Evolutionary conservation across 2,888 invertebrate species (phyloP).

Genomic region (Charanyca ferruginea): DNA sequence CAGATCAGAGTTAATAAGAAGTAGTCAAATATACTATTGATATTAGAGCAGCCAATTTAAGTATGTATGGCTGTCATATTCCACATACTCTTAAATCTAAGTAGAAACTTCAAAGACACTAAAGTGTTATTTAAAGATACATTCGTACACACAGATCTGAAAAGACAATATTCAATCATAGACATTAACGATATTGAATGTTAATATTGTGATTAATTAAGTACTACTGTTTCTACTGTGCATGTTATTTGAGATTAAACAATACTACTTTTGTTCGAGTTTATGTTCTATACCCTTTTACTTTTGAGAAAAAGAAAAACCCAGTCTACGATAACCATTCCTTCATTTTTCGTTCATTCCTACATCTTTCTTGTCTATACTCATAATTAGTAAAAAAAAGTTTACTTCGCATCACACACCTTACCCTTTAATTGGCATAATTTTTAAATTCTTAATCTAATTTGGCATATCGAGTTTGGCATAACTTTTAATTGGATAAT

Average conservation of each 20-base stretch:
- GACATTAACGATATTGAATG: constrained; percentile 7
- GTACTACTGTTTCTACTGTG: not conserved
- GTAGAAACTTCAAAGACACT: constrained; percentile 4
- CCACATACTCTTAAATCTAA: constrained; percentile 32
- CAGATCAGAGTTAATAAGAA: not conserved
- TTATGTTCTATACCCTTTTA: constrained; percentile 4
- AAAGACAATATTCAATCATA: constrained; percentile 19
- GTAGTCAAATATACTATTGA: constrained; percentile 2
- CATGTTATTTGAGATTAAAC: constrained; percentile 43
- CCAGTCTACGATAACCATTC: not conserved
- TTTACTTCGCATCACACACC: too few species aligned
- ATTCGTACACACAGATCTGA: constrained; percentile 21
- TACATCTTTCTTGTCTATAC: not conserved
- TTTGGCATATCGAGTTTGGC: too few species aligned
- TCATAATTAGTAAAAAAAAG: not conserved
- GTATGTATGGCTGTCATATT: not conserved
- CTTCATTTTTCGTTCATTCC: constrained; percentile 1
- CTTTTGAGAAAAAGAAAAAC: not conserved
- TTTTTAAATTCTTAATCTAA: too few species aligned
- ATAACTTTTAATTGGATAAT: too few species aligned
- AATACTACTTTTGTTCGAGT: not conserved
- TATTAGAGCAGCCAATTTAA: constrained; percentile 8
- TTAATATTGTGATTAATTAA: not conserved
- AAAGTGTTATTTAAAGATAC: not conserved
- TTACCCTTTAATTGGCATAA: too few species aligned